Evolutionary conservation across 2,888 invertebrate genomes (phyloP), one percentile per base, ranked within the genome.

Genomic region (Tineola bisselliella): DNA sequence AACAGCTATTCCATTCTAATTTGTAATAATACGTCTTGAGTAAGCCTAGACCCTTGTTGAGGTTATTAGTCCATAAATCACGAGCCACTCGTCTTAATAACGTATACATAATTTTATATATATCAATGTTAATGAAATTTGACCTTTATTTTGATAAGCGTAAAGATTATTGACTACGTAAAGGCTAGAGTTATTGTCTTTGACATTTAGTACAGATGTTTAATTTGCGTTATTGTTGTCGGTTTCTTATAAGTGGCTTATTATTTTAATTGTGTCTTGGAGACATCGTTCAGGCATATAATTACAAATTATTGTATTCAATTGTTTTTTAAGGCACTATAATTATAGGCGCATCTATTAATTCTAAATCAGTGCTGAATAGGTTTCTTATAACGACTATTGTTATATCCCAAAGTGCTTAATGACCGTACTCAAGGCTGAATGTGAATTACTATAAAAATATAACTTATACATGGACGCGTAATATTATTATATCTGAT

Each of bases 41-140:
- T 25, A 54, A 25, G 19, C 25, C 25, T 17, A 54, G 54, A 18
- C 54, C 54, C 25, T 54, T 18, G 18, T 54, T 54, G 54, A 25
- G 58, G 58, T 58, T 58, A 58, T 58, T 58, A 58, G 31, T 58
- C 33, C 58, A 58, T 58, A 58, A 58, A 31, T 58, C 58, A 58
- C 33, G n/a, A 30, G 33, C 58, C 58, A 58, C 13, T 58, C 33
- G 54, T n/a, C 48, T 48, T 48, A 44, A 3, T 15, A 38, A 48
- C 48, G 15, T 48, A 48, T 13, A 17, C n/a, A 48, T 48, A 48
- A 3, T 48, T 48, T 48, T 48, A 48, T 48, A 48, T 13, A 10
- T 17, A 48, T 15, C 10, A 48, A 1, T 48, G 5, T 15, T 15
- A 48, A 15, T 17, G 13, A 3, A 48, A 17, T 17, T 15, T 8